A percentile compares a stretch with the other conserved stretches of the same genome.
phyloP scores from a whole-genome alignment of 2,797 vertebrate species.

The Tragelaphus oryx region DNA sequence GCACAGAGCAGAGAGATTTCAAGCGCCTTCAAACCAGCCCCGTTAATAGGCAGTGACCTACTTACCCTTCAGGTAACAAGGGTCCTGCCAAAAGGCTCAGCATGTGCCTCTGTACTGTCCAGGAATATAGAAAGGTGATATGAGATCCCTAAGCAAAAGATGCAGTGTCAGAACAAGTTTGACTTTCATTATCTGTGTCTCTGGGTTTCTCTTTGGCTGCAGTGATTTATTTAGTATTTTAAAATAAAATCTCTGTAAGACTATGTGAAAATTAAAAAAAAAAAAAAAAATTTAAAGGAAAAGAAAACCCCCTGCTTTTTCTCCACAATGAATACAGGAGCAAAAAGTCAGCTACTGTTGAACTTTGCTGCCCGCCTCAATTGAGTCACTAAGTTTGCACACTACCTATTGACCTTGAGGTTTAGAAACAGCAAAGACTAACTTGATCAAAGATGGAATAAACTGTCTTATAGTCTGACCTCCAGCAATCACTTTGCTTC shows the following conservation, averaged over 20 bases:
- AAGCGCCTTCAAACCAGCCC: neutral
- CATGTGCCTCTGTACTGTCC: neutral
- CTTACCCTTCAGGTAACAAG: constrained; percentile 19
- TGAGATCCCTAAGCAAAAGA: neutral
- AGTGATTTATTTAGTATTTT: constrained; percentile 27
- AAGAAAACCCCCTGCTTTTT: neutral
- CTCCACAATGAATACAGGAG: constrained; percentile 31
- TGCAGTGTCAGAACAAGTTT: neutral
- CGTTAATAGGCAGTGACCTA: constrained; percentile 14
- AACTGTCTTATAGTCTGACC: constrained; percentile 49
- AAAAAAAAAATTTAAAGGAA: neutral
- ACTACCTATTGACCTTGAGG: constrained; percentile 48
- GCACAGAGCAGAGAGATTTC: neutral
- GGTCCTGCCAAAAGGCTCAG: constrained; percentile 7
- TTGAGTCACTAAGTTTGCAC: constrained; percentile 47
- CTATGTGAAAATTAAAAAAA: neutral
- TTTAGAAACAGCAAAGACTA: constrained; percentile 31
- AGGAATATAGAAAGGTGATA: constrained; percentile 5
- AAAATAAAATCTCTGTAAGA: constrained; percentile 33
- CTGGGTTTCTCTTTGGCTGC: constrained; percentile 1
- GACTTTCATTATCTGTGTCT: constrained; percentile 47
- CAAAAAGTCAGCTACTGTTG: constrained; percentile 8
- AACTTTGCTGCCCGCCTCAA: constrained; percentile 32
- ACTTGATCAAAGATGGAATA: constrained; percentile 60
- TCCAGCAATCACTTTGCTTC: constrained; percentile 12